Conservation (phyloP, 2,888 invertebrate genomes). For the Zonitis immaculata region DNA sequence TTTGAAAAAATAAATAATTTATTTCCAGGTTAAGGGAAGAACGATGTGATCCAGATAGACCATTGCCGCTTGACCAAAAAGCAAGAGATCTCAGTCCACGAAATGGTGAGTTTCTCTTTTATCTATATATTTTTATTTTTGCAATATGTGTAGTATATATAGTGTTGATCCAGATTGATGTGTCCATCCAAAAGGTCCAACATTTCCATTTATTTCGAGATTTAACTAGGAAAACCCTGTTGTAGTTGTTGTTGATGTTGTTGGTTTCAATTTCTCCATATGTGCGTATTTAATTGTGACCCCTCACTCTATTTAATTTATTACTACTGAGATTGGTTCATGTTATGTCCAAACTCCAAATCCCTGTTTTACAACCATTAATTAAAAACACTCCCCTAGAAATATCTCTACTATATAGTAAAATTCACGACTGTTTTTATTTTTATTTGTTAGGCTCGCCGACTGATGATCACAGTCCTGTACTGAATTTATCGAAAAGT, state of each 20-base stretch:
- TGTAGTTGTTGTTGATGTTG: conserved; percentile 5
- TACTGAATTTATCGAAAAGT: conserved; percentile 85
- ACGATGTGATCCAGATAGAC: conserved; percentile 78
- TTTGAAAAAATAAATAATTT: neutral
- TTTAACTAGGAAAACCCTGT: conserved; percentile 33
- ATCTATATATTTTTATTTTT: neutral
- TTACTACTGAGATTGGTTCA: conserved; percentile 42
- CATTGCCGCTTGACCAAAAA: conserved; percentile 75
- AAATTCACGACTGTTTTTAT: conserved; percentile 10
- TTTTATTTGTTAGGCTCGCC: conserved; percentile 73
- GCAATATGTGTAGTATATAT: neutral
- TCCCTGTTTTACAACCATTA: conserved; percentile 47
- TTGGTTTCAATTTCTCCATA: conserved; percentile 46
- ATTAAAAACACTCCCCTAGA: conserved; percentile 38
- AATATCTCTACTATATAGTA: neutral
- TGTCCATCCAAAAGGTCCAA: conserved; percentile 34
- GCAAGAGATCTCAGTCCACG: conserved; percentile 81
- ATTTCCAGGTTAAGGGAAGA: conserved; percentile 77
- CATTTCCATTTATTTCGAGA: conserved; percentile 40
- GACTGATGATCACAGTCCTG: conserved; percentile 81
- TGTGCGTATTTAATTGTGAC: conserved; percentile 47
- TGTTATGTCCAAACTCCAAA: conserved; percentile 40
- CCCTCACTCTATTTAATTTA: conserved; percentile 40
- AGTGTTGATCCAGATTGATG: conserved; percentile 33
- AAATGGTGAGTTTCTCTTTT: conserved; percentile 62